These are phyloP conservation scores for Meriones unguiculatus DNA, from an alignment of 2,113 vertebrate species.

Conservation along the genomic window DNA sequence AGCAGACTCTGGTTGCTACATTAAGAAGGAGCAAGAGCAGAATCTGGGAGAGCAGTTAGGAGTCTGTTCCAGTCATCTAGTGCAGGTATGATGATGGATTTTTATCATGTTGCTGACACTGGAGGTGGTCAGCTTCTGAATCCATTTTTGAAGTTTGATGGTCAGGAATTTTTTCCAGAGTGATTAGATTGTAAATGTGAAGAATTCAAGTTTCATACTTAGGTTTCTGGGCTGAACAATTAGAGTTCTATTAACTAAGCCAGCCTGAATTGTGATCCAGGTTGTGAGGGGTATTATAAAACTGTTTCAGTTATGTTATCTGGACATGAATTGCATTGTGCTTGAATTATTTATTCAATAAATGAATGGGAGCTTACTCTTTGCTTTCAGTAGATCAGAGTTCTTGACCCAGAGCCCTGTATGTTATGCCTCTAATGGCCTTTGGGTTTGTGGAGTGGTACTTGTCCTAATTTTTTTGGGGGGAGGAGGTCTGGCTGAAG, in stretches of 20 bases:
- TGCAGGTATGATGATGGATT: not conserved
- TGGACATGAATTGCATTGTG: not conserved
- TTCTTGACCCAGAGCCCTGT: not conserved
- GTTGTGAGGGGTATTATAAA: not conserved
- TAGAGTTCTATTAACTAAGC: not conserved
- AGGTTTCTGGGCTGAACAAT: not conserved
- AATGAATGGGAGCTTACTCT: not conserved
- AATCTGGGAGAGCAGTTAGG: not conserved
- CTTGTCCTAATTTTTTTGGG: not conserved
- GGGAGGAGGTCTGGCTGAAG: not conserved
- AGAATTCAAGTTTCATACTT: not conserved
- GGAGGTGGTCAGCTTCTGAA: not conserved
- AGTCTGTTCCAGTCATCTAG: not conserved
- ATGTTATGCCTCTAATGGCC: not conserved
- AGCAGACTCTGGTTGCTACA: not conserved
- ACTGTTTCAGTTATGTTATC: not conserved
- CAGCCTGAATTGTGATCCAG: not conserved
- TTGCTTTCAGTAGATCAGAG: not conserved
- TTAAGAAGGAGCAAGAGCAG: not conserved
- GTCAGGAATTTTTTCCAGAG: not conserved
- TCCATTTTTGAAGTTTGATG: constrained; percentile 7
- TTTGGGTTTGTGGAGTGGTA: not conserved
- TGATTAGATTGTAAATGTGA: not conserved
- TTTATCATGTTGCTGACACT: not conserved
- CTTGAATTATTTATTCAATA: not conserved